Evolutionary conservation across 2,113 vertebrate genomes (phyloP), one percentile per base, ranked within the genome.

Genomic region (Glaucomys volans): DNA sequence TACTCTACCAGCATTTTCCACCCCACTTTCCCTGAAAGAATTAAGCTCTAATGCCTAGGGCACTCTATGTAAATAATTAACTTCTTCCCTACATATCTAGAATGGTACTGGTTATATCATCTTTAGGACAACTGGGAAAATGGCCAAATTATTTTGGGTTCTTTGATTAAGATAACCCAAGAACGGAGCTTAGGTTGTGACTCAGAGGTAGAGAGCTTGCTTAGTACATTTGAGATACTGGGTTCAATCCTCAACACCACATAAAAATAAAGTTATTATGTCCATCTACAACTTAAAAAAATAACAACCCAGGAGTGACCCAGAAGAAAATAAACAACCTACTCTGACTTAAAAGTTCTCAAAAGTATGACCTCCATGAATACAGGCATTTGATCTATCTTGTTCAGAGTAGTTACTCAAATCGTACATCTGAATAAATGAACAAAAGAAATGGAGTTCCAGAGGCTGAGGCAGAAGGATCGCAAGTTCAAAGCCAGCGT

Each of bases 71-170:
- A 35, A 79, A 42, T 11, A 87, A 90, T 64, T 83, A 84, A 80
- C 35, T 72, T 57, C 17, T 76, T 54, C 84, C 87, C 52, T 83
- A 8, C 26, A 69, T 67, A 57, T 90, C 50, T 30, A 90, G 50
- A 75, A 91, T 76, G 11, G 37, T 96, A 72, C 26, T 57, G 42
- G 62, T 47, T 71, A 16, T 64, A 57, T 44, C 32, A 80, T 17
- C 62, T 87, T 91, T 35, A 54, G 16, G 54, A 47, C 24, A 83
- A 80, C 64, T 89, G 37, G 72, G 35, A 92, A 92, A 67, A 88
- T 3, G 52, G 8, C 16, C 85, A 71, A 92, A 72, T 77, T 44
- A 72, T 64, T 62, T 89, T 75, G 75, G 71, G 35, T 76, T 95
- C 30, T 30, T 24, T 82, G n/a, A n/a, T 71, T 90, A 93, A 40